These are phyloP conservation scores for Myopa testacea DNA, from an alignment of 2,888 invertebrate species.

Conservation along the genomic window DNA sequence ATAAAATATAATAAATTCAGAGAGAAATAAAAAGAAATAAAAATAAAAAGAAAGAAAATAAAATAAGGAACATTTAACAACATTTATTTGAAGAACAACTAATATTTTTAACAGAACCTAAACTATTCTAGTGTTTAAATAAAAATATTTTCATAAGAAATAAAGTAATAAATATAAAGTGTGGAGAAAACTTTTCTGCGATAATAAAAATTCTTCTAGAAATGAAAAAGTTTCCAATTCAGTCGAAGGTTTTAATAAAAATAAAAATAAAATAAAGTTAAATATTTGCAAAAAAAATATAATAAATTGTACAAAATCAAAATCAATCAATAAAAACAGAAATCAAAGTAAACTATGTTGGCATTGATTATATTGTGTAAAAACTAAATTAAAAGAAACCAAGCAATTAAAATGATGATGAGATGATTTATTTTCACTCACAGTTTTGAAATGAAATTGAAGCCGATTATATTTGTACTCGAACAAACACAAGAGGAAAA, in stretches of 20 bases:
- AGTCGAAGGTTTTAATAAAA: background rate
- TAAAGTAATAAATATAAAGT: no score
- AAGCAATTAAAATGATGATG: background rate
- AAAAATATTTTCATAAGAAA: no score
- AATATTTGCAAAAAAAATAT: constrained; percentile 2
- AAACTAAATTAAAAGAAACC: background rate
- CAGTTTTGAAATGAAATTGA: no score
- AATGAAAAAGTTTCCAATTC: no score
- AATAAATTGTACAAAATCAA: constrained; percentile 7
- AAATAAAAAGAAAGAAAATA: constrained; percentile 39
- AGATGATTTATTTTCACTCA: background rate
- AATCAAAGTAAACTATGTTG: background rate
- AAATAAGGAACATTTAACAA: background rate
- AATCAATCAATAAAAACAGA: background rate
- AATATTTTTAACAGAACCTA: no score
- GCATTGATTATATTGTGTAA: background rate
- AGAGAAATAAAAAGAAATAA: background rate
- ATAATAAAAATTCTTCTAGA: no score
- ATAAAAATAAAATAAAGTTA: constrained; percentile 6
- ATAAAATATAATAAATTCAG: background rate
- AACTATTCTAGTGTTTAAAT: no score
- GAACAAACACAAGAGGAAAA: no score
- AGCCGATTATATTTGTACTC: no score
- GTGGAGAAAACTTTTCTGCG: no score
- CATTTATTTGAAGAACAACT: no score